Evolutionary conservation across 23 tunicate genomes (phyloP).

Genomic region (Oikopleura albicans): DNA sequence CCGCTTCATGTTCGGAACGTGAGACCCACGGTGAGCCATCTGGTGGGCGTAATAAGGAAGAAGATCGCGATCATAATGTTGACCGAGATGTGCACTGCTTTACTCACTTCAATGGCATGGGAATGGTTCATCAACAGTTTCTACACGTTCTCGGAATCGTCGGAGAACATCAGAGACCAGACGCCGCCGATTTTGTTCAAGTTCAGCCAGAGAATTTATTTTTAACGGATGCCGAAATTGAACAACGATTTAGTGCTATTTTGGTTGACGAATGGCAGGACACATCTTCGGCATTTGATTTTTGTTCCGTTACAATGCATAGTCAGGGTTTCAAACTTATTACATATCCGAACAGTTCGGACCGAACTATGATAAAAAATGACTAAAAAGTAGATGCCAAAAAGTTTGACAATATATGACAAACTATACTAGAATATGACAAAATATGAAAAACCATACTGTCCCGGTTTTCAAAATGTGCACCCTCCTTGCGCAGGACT

Average conservation of each 20-base stretch:
- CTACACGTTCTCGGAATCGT: neutral
- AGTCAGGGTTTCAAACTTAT: too few relatives aligned
- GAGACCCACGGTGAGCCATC: too few relatives aligned
- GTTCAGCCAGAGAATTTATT: neutral
- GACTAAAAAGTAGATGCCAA: too few relatives aligned
- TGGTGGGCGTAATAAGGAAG: neutral
- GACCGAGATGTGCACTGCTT: neutral
- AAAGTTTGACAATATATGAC: too few relatives aligned
- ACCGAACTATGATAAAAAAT: too few relatives aligned
- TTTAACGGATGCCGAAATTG: neutral
- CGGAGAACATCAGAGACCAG: conserved; percentile 3
- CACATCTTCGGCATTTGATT: neutral
- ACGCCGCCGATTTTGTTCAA: neutral
- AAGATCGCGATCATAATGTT: neutral
- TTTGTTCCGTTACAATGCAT: neutral
- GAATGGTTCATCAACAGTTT: neutral
- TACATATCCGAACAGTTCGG: too few relatives aligned
- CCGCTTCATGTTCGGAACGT: neutral
- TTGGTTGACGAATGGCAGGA: neutral
- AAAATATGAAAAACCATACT: too few relatives aligned
- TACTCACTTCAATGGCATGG: neutral
- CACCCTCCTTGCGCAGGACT: too few relatives aligned
- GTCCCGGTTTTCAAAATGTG: too few relatives aligned
- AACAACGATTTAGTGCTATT: neutral
- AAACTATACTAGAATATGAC: too few relatives aligned